phyloP scores from a whole-genome alignment of 2,797 vertebrate genomes.

The Rhincodon typus region DNA sequence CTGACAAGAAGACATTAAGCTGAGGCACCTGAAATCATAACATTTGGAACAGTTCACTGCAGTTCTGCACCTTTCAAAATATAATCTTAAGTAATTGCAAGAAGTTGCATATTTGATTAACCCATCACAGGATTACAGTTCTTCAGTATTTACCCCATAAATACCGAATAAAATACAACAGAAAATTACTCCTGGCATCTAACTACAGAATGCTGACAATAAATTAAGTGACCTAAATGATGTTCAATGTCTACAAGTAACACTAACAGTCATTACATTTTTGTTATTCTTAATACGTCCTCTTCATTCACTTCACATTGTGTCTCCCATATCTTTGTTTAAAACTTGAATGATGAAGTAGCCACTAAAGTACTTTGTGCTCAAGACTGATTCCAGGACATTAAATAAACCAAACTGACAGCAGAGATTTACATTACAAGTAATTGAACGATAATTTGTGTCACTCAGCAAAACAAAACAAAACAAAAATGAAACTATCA shows the following conservation, averaged over 20 bases:
- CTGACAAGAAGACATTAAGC: background rate
- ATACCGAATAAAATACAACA: background rate
- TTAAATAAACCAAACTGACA: constrained; percentile 3
- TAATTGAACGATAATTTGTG: background rate
- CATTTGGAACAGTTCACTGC: background rate
- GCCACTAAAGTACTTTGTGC: background rate
- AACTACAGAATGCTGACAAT: background rate
- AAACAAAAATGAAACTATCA: background rate
- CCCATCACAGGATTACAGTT: background rate
- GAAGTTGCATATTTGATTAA: background rate
- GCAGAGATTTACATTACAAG: background rate
- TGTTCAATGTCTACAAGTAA: background rate
- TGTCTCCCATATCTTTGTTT: background rate
- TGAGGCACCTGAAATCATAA: background rate
- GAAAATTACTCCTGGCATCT: background rate
- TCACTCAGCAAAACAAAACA: background rate
- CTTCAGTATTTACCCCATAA: background rate
- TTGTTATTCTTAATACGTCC: background rate
- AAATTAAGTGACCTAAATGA: background rate
- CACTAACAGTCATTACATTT: background rate
- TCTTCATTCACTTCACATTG: background rate
- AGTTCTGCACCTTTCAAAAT: background rate
- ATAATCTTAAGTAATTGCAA: background rate
- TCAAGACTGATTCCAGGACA: background rate
- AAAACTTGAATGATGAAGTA: background rate